Percentiles rank a stretch among this genome's conserved stretches.
Evolutionary conservation across 2,888 invertebrate genomes (phyloP).

Genomic region (Apeira syringaria): DNA sequence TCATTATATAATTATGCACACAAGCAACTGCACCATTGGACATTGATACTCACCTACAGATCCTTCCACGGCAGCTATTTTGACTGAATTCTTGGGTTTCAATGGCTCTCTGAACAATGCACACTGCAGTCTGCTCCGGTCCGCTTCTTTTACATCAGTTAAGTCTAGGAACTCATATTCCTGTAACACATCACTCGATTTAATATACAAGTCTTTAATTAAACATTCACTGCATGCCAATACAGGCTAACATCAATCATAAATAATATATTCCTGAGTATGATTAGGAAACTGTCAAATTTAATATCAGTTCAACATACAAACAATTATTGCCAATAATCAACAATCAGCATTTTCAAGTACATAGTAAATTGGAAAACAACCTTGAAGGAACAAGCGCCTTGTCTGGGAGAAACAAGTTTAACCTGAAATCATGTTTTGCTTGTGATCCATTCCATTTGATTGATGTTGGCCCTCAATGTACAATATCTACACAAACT

Average conservation of each 20-base stretch:
- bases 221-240: conserved; percentile 19
- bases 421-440: conserved; percentile 1
- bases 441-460: not conserved
- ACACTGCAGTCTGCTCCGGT: conserved; percentile 85
- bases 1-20: too few species aligned
- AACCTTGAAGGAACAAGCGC: conserved; percentile 1
- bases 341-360: not conserved
- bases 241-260: conserved; percentile 2
- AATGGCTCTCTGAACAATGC: conserved; percentile 75
- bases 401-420: not conserved
- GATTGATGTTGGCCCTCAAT: conserved; percentile 1
- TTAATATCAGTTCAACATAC: too few species aligned
- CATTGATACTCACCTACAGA: conserved; percentile 54
- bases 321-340: conserved; percentile 3
- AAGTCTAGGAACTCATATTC: conserved; percentile 90
- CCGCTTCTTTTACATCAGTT: conserved; percentile 88
- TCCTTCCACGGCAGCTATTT: conserved; percentile 48
- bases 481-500: conserved; percentile 2
- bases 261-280: too few species aligned
- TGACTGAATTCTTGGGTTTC: conserved; percentile 13
- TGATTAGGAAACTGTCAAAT: too few species aligned
- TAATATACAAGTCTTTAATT: conserved; percentile 37
- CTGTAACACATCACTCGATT: conserved; percentile 71
- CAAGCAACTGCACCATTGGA: too few species aligned
- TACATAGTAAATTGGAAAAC: not conserved